Conservation (phyloP, 2,888 invertebrate species). For the Polymixis flavicincta region DNA sequence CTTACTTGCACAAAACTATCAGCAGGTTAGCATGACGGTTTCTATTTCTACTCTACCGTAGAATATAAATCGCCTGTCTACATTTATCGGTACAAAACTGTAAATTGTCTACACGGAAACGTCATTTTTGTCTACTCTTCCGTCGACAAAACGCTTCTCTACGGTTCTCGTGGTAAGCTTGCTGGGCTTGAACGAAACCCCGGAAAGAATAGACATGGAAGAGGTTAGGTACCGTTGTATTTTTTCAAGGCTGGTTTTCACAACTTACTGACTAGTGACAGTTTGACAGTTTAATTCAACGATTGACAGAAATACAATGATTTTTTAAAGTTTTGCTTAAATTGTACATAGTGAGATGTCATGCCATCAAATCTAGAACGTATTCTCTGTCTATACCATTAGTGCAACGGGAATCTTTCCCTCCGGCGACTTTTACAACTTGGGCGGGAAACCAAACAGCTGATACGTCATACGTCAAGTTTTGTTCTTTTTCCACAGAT, state of each 20-base stretch:
- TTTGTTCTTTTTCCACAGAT: conserved; percentile 33
- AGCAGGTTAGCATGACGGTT: too few relatives aligned
- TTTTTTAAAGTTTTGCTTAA: background rate
- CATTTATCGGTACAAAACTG: too few relatives aligned
- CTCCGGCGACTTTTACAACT: conserved; percentile 19
- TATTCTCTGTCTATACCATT: background rate
- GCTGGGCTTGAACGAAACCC: too few relatives aligned
- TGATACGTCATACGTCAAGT: conserved; percentile 1
- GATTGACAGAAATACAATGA: background rate
- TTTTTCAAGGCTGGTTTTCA: background rate
- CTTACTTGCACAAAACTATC: too few relatives aligned
- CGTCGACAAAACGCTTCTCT: too few relatives aligned
- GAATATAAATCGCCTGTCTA: too few relatives aligned
- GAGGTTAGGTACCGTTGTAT: too few relatives aligned
- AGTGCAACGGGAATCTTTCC: background rate
- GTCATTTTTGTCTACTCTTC: too few relatives aligned
- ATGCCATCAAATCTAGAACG: background rate
- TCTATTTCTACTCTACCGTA: too few relatives aligned
- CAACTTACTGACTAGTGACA: background rate
- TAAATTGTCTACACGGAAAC: too few relatives aligned
- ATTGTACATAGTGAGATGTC: background rate
- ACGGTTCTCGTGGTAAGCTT: too few relatives aligned
- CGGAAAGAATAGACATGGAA: background rate
- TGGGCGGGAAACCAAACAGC: conserved; percentile 46
- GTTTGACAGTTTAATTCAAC: background rate